These are phyloP conservation scores for Apteryx owenii DNA, from an alignment of 2,113 vertebrate genomes.

Conservation along the genomic window DNA sequence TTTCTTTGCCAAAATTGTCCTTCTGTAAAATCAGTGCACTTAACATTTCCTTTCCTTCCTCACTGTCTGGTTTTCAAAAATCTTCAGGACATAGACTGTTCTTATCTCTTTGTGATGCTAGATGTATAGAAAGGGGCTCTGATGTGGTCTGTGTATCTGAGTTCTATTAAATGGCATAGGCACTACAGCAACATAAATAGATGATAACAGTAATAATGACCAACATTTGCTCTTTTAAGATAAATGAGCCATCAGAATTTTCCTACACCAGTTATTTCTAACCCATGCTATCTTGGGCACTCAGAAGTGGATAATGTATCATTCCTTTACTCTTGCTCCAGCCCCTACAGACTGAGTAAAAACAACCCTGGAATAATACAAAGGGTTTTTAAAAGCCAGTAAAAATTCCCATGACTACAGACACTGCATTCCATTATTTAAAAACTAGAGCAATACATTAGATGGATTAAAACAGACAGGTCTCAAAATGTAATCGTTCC, in stretches of 20 bases:
- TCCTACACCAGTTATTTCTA: neutral
- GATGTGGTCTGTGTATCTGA: neutral
- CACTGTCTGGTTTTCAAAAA: neutral
- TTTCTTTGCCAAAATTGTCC: neutral
- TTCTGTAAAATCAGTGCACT: neutral
- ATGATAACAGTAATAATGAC: neutral
- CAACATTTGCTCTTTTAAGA: neutral
- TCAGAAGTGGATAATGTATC: neutral
- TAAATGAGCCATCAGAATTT: slow-evolving; percentile 1
- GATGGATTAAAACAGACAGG: neutral
- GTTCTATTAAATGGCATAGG: neutral
- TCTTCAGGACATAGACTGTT: neutral
- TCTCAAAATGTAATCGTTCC: neutral
- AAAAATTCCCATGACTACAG: neutral
- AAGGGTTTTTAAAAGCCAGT: neutral
- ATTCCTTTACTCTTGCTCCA: neutral
- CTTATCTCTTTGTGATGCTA: neutral
- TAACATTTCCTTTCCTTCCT: neutral
- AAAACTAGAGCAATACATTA: neutral
- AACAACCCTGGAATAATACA: neutral
- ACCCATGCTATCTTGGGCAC: neutral
- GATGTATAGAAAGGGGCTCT: neutral
- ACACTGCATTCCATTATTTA: neutral
- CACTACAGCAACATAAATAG: neutral
- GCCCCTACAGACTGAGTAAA: neutral